Evolutionary conservation across 2,888 invertebrate genomes (phyloP), one percentile per base, ranked within the genome.

Genomic region (Esperia sulphurella): DNA sequence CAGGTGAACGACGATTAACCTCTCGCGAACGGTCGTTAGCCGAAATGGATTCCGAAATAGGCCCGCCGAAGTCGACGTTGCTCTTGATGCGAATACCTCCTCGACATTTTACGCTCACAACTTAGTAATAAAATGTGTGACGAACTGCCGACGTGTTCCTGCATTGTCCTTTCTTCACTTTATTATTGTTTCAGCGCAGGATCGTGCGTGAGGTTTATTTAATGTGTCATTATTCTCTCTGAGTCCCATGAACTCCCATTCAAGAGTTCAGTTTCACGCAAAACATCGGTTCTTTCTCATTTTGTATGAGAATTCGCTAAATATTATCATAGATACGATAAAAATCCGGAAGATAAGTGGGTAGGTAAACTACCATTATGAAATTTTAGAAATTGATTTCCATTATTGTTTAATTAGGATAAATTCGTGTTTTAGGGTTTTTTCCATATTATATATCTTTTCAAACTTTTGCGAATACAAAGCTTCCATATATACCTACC

Each of bases 1-100:
- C 83, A 84, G 83, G 83, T 86, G 81, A 81, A 72, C 75, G 65
- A 64, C 75, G 73, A 84, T 82, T 83, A 81, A 85, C 83, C 80
- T 80, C 78, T 83, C 78, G 68, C 71, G 68, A 66, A 65, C 75
- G 77, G 80, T 79, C 80, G 78, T 83, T 79, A 73, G 67, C 68
- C 69, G 65, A 68, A 76, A 75, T 68, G 62, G 62, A 59, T 64
- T 71, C 75, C 71, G 65, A 79, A 75, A 80, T 77, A 75, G 77
- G 68, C 59, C 63, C 70, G 65, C 53, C 53, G 69, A 76, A 75
- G 73, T 69, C 74, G 74, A 77, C 70, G 69, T 62, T 61, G 65
- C 61, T 72, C 67, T 71, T 70, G 71, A 67, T 70, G 65, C 73
- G 66, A 75, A 78, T 77, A 70, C 66, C 65, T 68, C 70, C 60